Evolutionary conservation across 2,113 vertebrate genomes (phyloP).

Genomic region (Scomber japonicus): DNA sequence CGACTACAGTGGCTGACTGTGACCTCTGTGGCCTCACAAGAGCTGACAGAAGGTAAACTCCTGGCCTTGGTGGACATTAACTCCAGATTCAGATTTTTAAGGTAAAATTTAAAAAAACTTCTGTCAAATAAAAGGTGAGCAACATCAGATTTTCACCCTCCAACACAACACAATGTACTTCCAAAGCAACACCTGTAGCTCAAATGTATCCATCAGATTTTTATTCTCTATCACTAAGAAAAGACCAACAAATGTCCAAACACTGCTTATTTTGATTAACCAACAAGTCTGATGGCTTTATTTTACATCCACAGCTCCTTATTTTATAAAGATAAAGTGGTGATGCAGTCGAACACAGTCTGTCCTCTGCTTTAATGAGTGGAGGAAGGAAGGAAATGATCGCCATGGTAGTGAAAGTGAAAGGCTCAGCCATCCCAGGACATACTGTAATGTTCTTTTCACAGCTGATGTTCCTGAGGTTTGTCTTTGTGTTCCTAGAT

Average conservation of each 20-base stretch:
- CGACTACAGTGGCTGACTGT: conserved; percentile 48
- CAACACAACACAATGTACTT: neutral
- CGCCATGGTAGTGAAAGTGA: conserved; percentile 29
- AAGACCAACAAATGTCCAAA: neutral
- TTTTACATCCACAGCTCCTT: conserved; percentile 39
- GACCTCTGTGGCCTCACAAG: conserved; percentile 66
- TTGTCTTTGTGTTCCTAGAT: conserved; percentile 9
- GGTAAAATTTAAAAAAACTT: neutral
- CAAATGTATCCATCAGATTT: conserved; percentile 2
- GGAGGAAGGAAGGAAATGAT: conserved; percentile 64
- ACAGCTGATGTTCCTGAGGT: conserved; percentile 27
- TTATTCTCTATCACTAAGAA: neutral
- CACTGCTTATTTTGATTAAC: conserved; percentile 5
- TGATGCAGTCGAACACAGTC: conserved; percentile 46
- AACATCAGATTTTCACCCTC: neutral
- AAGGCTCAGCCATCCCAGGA: conserved; percentile 64
- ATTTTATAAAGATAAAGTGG: conserved; percentile 52
- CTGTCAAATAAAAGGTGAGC: neutral
- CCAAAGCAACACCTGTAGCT: conserved; percentile 18
- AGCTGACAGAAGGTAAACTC: conserved; percentile 58
- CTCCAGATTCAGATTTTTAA: conserved; percentile 22
- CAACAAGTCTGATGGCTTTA: conserved; percentile 14
- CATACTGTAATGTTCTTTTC: conserved; percentile 40
- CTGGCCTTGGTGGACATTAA: conserved; percentile 26
- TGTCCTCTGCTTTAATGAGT: conserved; percentile 55